Evolutionary conservation across 2,888 invertebrate genomes (phyloP), one percentile per base, ranked within the genome.

Genomic region (Macrosoma leucophasiata): DNA sequence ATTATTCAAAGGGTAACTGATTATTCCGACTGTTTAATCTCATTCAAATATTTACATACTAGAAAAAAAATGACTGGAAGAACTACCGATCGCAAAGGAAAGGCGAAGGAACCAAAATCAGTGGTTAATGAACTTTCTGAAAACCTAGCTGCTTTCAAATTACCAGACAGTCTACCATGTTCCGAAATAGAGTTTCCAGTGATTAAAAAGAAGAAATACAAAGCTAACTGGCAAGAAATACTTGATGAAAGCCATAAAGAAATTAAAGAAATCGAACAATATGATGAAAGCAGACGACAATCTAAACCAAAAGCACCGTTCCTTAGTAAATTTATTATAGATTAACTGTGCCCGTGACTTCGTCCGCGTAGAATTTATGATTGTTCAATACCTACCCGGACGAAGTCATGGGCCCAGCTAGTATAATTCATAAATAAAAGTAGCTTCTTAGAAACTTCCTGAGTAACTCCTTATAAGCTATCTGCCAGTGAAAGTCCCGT

Each of bases 161-260:
- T 82, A 23, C 84, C 84, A 1, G 67, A 73, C 4, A 79, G 76
- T 39, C 55, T 84, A 4, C 63, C 79, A 2, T 73, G 75, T 41
- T 81, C 82, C 0, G 76, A 81, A 47, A 52, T 81, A 23, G 65
- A 74, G 2, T 76, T 79, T 39, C 81, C 84, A 0, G 40, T 71
- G 3, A 40, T 74, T 3, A 49, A 64, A 25, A 62, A 50, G 25
- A 64, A 46, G 29, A 43, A 36, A 7, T 39, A 41, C 2, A 59
- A 39, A 26, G 76, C 67, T 0, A 72, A 62, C 40, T 84, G 84
- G 84, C 42, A 60, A 3, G 46, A 65, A 5, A 73, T 84, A 26
- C 13, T 79, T 3, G 51, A 65, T 17, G 75, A 82, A 43, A 69
- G 62, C 30, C 54, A 68, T 2, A 42, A 59, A 12, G 55, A 41